These are phyloP conservation scores for Pseudachorutes palmiensis DNA, from an alignment of 1,140 invertebrate genomes.

Conservation along the genomic window DNA sequence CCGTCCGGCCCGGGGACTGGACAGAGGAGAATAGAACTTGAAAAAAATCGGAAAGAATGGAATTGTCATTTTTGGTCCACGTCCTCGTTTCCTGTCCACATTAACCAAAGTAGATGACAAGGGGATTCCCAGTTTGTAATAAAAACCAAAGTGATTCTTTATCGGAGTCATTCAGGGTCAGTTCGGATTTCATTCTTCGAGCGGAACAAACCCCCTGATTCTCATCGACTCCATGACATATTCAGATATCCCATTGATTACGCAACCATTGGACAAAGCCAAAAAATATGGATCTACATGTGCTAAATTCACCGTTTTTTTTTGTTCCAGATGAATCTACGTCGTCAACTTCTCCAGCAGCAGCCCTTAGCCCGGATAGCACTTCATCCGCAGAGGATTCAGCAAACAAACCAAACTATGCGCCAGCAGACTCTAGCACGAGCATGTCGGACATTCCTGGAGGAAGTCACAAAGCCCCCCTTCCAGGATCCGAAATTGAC, in stretches of 20 bases:
- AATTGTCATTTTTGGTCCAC: background rate
- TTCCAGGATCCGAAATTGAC: conserved; percentile 1
- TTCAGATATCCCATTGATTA: background rate
- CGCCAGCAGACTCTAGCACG: conserved; percentile 11
- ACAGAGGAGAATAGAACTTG: too few species aligned
- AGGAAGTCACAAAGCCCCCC: background rate
- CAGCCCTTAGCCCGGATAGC: conserved; percentile 10
- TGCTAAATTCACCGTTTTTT: background rate
- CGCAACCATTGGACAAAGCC: background rate
- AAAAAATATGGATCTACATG: background rate
- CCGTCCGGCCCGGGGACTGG: background rate
- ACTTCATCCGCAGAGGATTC: conserved; percentile 11
- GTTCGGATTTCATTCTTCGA: background rate
- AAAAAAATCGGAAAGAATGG: conserved; percentile 1
- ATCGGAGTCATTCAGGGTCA: conserved; percentile 7
- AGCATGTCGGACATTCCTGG: background rate
- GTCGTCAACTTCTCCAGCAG: conserved; percentile 1
- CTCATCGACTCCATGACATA: background rate
- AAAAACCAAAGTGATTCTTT: conserved; percentile 2
- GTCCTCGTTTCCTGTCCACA: background rate
- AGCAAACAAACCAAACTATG: background rate
- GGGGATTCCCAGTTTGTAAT: background rate
- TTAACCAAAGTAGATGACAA: background rate
- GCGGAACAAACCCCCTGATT: background rate
- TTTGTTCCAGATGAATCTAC: conserved; percentile 9